Evolutionary conservation across 2,797 vertebrate species (phyloP).

Genomic region (Gallinago solitaria): DNA sequence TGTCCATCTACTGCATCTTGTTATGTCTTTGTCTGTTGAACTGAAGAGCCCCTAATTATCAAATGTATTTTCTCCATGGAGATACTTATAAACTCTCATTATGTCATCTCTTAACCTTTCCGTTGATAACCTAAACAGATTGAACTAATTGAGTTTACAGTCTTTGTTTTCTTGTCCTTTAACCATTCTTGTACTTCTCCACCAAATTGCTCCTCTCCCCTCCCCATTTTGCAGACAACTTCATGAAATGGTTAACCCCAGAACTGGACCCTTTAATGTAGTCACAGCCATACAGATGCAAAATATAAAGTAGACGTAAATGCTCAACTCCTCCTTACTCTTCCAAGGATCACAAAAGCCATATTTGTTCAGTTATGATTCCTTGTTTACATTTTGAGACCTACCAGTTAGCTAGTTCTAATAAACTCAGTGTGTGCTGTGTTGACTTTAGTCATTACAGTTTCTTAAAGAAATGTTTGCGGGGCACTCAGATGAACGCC

Average conservation of each 20-base stretch:
- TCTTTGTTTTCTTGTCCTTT: background rate
- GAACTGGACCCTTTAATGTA: background rate
- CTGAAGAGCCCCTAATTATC: conserved; percentile 10
- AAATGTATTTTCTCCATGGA: conserved; percentile 34
- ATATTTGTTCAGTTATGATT: conserved; percentile 15
- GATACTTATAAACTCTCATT: conserved; percentile 35
- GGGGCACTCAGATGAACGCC: background rate
- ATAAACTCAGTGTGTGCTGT: conserved; percentile 34
- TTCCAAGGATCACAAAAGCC: background rate
- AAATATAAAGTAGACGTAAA: background rate
- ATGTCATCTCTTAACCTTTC: conserved; percentile 47
- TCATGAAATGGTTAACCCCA: background rate
- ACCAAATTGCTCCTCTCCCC: background rate
- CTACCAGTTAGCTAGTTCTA: conserved; percentile 22
- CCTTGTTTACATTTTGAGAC: conserved; percentile 24
- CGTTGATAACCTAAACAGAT: conserved; percentile 51
- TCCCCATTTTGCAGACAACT: background rate
- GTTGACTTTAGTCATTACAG: conserved; percentile 5
- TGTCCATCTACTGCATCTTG: conserved; percentile 13
- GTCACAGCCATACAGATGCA: background rate
- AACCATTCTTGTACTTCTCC: background rate
- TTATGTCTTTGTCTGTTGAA: conserved; percentile 44
- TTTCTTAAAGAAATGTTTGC: conserved; percentile 22
- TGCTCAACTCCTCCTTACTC: background rate
- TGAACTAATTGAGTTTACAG: conserved; percentile 10